phyloP scores from a whole-genome alignment of 2,888 invertebrate species.

The Eubasilissa splendida region DNA sequence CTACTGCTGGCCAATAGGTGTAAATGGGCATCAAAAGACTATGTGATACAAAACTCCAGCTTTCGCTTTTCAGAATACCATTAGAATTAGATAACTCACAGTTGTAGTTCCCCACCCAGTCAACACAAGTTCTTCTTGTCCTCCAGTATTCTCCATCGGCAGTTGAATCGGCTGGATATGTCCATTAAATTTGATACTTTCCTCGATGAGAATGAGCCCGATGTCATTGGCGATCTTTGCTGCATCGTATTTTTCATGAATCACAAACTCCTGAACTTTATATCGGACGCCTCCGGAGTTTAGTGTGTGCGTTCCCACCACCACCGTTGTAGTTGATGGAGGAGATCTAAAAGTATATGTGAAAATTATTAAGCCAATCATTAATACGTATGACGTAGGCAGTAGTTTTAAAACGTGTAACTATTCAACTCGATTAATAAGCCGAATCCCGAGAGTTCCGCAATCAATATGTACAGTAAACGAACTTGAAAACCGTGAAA shows the following conservation, averaged over 20 bases:
- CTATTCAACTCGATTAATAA: too few relatives aligned
- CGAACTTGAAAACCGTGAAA: too few relatives aligned
- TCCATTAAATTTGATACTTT: slow-evolving; percentile 64
- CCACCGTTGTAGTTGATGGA: slow-evolving; percentile 50
- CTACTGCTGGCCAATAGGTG: too few relatives aligned
- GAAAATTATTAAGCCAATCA: too few relatives aligned
- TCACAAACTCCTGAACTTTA: slow-evolving; percentile 63
- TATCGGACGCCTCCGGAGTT: slow-evolving; percentile 66
- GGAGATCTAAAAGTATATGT: too few relatives aligned
- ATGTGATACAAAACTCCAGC: too few relatives aligned
- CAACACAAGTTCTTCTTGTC: slow-evolving; percentile 63
- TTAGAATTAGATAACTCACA: slow-evolving; percentile 61
- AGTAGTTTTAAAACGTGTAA: too few relatives aligned
- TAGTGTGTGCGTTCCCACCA: slow-evolving; percentile 70
- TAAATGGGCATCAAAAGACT: too few relatives aligned
- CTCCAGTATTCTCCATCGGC: slow-evolving; percentile 64
- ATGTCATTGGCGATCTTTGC: slow-evolving; percentile 67
- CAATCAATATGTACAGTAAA: too few relatives aligned
- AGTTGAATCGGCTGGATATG: slow-evolving; percentile 65
- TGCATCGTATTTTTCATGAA: slow-evolving; percentile 67
- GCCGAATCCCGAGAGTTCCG: too few relatives aligned
- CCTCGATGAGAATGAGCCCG: slow-evolving; percentile 65
- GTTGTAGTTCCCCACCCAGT: slow-evolving; percentile 71
- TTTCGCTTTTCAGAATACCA: too few relatives aligned
- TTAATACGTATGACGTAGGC: too few relatives aligned